Conservation (phyloP, 2,797 vertebrate species). For the Gambusia yucatana region DNA sequence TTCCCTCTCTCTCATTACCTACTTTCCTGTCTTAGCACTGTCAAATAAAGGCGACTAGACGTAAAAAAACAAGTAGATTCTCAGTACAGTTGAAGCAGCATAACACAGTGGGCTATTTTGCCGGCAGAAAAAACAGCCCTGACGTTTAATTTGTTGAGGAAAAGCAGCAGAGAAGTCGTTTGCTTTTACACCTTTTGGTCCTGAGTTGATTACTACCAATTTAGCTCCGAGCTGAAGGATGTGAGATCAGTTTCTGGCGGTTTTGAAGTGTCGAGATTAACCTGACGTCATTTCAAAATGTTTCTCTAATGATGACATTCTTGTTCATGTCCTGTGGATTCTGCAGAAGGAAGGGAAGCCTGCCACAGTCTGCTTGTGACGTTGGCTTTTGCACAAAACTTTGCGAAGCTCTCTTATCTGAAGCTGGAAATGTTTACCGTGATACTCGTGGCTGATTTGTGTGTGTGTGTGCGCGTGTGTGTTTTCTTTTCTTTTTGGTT, state of each 20-base stretch:
- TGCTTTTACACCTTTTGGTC: neutral
- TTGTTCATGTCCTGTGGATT: constrained; percentile 4
- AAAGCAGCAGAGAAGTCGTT: constrained; percentile 4
- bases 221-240: constrained; percentile 11
- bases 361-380: constrained; percentile 6
- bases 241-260: neutral
- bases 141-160: constrained; percentile 1
- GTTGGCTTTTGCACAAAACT: constrained; percentile 35
- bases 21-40: no score
- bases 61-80: neutral
- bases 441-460: constrained; percentile 73
- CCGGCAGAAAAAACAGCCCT: neutral
- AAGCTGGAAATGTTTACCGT: constrained; percentile 73
- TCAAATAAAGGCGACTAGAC: no score
- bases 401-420: constrained; percentile 52
- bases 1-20: no score
- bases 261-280: neutral
- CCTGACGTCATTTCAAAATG: constrained; percentile 2
- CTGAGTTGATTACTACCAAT: constrained; percentile 7
- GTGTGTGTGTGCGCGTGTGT: constrained; percentile 51
- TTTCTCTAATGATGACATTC: constrained; percentile 4
- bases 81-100: neutral
- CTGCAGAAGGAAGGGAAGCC: constrained; percentile 3
- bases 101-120: neutral
- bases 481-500: constrained; percentile 65